These are phyloP conservation scores for Circaetus gallicus DNA, from an alignment of 2,113 vertebrate genomes.

Conservation along the genomic window DNA sequence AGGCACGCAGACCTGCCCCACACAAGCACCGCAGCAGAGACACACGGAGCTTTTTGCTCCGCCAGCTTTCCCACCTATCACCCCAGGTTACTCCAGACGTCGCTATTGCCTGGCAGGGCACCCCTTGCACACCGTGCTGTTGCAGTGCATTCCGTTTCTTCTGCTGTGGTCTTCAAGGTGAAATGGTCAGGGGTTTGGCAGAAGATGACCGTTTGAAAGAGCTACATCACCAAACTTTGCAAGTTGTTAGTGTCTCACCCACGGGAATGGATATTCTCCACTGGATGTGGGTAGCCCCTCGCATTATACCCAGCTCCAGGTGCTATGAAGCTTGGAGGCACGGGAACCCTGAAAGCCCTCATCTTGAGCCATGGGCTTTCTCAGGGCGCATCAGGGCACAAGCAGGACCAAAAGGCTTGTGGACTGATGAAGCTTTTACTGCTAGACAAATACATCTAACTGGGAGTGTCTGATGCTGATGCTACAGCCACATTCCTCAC, in stretches of 20 bases:
- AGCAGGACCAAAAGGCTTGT: background rate
- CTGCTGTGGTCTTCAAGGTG: background rate
- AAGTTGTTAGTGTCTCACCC: background rate
- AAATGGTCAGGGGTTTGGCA: background rate
- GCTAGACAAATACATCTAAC: background rate
- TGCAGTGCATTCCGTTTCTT: background rate
- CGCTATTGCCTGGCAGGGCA: background rate
- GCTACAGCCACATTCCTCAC: background rate
- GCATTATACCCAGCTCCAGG: background rate
- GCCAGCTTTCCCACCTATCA: background rate
- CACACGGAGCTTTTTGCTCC: background rate
- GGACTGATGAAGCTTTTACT: background rate
- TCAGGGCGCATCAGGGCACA: background rate
- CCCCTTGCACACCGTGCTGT: background rate
- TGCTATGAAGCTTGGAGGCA: background rate
- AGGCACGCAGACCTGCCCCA: background rate
- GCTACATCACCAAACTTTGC: background rate
- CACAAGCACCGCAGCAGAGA: background rate
- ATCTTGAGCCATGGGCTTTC: background rate
- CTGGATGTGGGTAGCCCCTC: background rate
- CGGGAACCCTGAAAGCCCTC: background rate
- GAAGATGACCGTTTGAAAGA: background rate
- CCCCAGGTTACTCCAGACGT: background rate
- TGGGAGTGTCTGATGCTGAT: background rate
- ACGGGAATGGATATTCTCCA: background rate